Evolutionary conservation across 2,888 invertebrate species (phyloP), one percentile per base, ranked within the genome.

Genomic region (Phytoseiulus persimilis): DNA sequence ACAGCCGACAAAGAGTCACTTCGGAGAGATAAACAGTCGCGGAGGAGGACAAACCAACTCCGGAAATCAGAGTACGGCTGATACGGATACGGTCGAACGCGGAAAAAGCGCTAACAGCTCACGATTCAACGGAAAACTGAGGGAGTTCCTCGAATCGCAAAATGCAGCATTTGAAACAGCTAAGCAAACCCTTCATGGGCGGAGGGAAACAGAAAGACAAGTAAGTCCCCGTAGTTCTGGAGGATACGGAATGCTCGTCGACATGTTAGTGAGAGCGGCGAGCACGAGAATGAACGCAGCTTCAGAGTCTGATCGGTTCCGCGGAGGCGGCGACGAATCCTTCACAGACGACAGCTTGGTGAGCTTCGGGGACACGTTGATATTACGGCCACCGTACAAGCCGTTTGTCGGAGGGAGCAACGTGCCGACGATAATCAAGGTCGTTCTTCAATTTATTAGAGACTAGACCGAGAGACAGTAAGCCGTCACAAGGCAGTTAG

Each of bases 181-280:
- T 87, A 28, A 87, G 87, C 87, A 87, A 87, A 18, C 87, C 87
- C n/a, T 87, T 87, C 87, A 87, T 87, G 39, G 87, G 87, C n/a
- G 87, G 87, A 87, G 87, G 87, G 39, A 87, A 87, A 32, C 87
- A 87, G 18, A 87, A 87, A 33, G 87, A 87, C 28, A 87, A 87
- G 87, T 87, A 33, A 87, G 87, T 87, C 14, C n/a, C 18, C 45
- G 6, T n/a, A n/a, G n/a, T n/a, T n/a, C n/a, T n/a, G n/a, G n/a
- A n/a, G n/a, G n/a, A n/a, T n/a, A n/a, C n/a, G n/a, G n/a, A n/a
- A n/a, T n/a, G n/a, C n/a, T n/a, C n/a, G n/a, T n/a, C n/a, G n/a
- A n/a, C n/a, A n/a, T n/a, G n/a, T n/a, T n/a, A n/a, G n/a, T n/a
- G n/a, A n/a, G n/a, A n/a, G n/a, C n/a, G n/a, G n/a, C n/a, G n/a